Evolutionary conservation across 2,888 invertebrate species (phyloP).

Genomic region (Agrypnus murinus): DNA sequence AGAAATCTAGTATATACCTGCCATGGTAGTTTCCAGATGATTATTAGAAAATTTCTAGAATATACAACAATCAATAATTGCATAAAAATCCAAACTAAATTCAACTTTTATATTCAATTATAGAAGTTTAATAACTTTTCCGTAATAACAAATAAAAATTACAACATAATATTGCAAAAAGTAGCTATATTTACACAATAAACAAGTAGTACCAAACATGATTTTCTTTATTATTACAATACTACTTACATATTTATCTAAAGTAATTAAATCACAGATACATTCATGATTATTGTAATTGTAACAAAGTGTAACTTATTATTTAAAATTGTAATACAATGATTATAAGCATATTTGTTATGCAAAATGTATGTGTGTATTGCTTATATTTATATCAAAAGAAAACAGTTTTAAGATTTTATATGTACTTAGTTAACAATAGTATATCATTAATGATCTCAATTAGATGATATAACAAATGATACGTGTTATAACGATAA

Average conservation of each 20-base stretch:
- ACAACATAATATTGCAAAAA: slow-evolving; percentile 31
- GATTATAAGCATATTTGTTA: slow-evolving; percentile 32
- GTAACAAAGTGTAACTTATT: slow-evolving; percentile 55
- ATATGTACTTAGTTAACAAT: too few species aligned
- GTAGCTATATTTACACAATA: slow-evolving; percentile 49
- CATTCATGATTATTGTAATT: slow-evolving; percentile 69
- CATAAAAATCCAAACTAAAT: too few species aligned
- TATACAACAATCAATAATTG: too few species aligned
- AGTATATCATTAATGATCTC: too few species aligned
- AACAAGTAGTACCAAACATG: slow-evolving; percentile 56
- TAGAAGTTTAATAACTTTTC: background rate
- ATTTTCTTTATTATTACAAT: slow-evolving; percentile 49
- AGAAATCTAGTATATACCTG: too few species aligned
- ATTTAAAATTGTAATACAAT: slow-evolving; percentile 27
- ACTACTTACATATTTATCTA: slow-evolving; percentile 56
- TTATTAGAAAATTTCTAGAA: too few species aligned
- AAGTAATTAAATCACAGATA: slow-evolving; percentile 70
- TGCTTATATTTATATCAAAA: too few species aligned
- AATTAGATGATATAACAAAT: too few species aligned
- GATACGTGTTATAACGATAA: too few species aligned
- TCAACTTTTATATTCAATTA: background rate
- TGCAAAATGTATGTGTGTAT: too few species aligned
- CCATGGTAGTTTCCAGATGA: too few species aligned
- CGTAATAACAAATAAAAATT: background rate
- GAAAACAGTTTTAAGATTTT: too few species aligned